Percentiles rank a stretch among this genome's conserved stretches.
Conservation (phyloP, 2,113 vertebrate genomes). For the Hippocampus barbouri region DNA sequence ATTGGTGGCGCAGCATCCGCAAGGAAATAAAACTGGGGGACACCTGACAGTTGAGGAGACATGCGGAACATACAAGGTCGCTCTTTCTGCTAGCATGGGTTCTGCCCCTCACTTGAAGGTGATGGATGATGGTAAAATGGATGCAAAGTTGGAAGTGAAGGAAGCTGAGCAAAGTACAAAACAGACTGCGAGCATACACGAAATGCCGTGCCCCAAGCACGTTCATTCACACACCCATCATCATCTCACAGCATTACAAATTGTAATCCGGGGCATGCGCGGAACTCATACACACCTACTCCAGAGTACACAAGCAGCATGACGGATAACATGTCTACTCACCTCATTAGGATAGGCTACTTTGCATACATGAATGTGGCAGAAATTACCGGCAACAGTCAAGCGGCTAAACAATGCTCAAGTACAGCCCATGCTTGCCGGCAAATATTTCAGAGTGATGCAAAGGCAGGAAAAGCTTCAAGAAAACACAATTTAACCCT, state of each 20-base stretch:
- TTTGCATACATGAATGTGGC: conserved; percentile 49
- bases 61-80: conserved; percentile 13
- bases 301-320: conserved; percentile 36
- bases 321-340: conserved; percentile 39
- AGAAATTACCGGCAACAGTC: conserved; percentile 8
- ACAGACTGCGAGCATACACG: neutral
- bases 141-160: conserved; percentile 26
- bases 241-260: conserved; percentile 19
- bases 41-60: conserved; percentile 14
- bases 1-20: conserved; percentile 15
- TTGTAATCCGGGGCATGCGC: conserved; percentile 26
- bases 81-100: conserved; percentile 18
- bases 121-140: conserved; percentile 32
- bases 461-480: conserved; percentile 49
- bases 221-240: neutral
- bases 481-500: conserved; percentile 56
- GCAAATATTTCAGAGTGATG: conserved; percentile 49
- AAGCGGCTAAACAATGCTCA: neutral
- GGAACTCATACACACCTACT: conserved; percentile 49
- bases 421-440: conserved; percentile 13
- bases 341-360: conserved; percentile 37
- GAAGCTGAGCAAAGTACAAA: conserved; percentile 21
- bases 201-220: neutral
- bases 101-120: conserved; percentile 8
- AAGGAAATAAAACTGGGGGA: conserved; percentile 26